Conservation (phyloP, 2,113 vertebrate genomes). For the Catharus fuscescens region DNA sequence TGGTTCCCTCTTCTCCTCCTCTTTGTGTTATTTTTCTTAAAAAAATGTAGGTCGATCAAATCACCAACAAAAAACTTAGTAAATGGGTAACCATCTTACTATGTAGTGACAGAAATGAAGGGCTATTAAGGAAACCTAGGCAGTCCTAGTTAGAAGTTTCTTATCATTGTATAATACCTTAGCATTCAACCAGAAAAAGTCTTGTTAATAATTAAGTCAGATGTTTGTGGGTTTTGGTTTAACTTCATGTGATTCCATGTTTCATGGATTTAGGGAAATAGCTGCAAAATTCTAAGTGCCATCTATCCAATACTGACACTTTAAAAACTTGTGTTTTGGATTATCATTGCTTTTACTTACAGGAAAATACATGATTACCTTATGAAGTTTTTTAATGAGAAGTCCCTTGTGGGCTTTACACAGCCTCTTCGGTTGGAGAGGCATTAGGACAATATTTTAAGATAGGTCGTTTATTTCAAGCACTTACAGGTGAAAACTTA, state of each 20-base stretch:
- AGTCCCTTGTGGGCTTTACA: background rate
- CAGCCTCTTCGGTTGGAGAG: background rate
- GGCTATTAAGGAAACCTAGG: background rate
- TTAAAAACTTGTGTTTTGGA: background rate
- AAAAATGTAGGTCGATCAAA: background rate
- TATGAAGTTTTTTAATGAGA: background rate
- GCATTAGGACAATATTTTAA: background rate
- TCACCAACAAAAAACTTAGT: background rate
- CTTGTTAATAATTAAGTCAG: background rate
- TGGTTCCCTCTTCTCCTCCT: accelerated
- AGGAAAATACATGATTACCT: background rate
- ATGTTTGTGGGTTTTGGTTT: accelerated
- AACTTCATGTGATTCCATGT: background rate
- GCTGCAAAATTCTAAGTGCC: background rate
- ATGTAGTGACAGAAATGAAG: background rate
- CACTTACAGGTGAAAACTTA: background rate
- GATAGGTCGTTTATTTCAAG: background rate
- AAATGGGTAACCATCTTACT: background rate
- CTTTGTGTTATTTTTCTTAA: background rate
- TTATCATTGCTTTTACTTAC: background rate
- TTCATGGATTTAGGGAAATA: background rate
- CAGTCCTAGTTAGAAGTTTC: background rate
- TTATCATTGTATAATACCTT: background rate
- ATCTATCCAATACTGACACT: background rate
- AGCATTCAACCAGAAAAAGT: background rate